Percentiles rank a stretch among this genome's conserved stretches.
phyloP scores from a whole-genome alignment of 1,140 invertebrate genomes.

The Zaprionus lachaisei region DNA sequence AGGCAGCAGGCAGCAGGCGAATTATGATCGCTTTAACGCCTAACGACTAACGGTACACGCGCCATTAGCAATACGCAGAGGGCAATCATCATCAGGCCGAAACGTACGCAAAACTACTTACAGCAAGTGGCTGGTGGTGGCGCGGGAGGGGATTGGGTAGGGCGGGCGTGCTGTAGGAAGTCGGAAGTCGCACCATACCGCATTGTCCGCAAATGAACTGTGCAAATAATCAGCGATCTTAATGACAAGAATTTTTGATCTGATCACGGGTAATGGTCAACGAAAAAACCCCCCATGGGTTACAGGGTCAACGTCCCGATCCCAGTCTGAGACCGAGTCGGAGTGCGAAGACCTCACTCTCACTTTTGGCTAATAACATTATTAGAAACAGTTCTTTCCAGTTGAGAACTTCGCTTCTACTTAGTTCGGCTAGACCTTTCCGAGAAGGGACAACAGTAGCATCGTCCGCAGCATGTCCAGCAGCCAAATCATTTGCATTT shows the following conservation, averaged over 20 bases:
- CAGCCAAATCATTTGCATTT: constrained; percentile 57
- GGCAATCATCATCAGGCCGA: constrained; percentile 74
- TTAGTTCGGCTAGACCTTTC: not conserved
- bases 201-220: constrained; percentile 33
- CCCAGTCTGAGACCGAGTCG: not conserved
- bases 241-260: constrained; percentile 75
- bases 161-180: not conserved
- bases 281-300: not conserved
- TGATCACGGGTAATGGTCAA: constrained; percentile 17
- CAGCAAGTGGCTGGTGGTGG: constrained; percentile 10
- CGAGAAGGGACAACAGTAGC: not conserved
- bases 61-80: constrained; percentile 55
- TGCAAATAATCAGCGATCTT: constrained; percentile 67
- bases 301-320: not conserved
- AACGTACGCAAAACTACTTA: constrained; percentile 50
- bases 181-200: constrained; percentile 9
- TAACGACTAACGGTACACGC: constrained; percentile 67
- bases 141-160: not conserved
- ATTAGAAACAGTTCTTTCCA: not conserved
- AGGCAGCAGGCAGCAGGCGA: constrained; percentile 23
- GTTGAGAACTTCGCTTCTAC: not conserved
- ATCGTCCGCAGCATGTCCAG: not conserved
- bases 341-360: constrained; percentile 7
- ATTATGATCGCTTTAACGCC: constrained; percentile 73
- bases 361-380: not conserved